A percentile compares a stretch with the other conserved stretches of the same genome.
Conservation (phyloP, 2,797 vertebrate genomes). For the Phataginus tricuspis region DNA sequence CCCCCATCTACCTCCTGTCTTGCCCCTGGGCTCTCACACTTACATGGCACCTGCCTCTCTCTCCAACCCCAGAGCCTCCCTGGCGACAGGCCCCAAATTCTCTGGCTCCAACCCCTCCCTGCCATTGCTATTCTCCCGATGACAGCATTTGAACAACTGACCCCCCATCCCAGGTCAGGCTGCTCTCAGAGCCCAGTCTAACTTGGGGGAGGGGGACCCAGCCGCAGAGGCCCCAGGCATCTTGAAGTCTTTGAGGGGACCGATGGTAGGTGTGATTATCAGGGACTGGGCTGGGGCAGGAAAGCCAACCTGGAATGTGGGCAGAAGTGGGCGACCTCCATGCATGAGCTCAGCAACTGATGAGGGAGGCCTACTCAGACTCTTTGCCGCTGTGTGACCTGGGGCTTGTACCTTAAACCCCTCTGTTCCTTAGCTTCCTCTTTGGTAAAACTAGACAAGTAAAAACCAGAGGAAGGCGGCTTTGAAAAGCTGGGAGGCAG, state of each 20-base stretch:
- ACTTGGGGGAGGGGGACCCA: background rate
- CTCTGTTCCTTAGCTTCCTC: background rate
- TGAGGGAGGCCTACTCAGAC: background rate
- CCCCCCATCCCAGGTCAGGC: background rate
- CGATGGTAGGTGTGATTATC: background rate
- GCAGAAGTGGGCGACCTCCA: background rate
- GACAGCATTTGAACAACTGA: background rate
- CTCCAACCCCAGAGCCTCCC: background rate
- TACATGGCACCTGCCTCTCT: background rate
- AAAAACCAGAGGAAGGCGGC: background rate
- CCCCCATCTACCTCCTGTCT: too few species aligned
- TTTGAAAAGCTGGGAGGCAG: background rate
- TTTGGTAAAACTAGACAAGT: background rate
- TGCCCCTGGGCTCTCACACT: background rate
- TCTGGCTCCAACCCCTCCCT: background rate
- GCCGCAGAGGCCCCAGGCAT: background rate
- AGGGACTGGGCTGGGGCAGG: background rate
- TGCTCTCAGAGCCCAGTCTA: background rate
- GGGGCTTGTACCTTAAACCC: background rate
- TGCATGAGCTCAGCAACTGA: background rate
- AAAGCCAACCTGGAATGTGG: background rate
- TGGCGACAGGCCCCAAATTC: background rate
- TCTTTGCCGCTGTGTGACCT: background rate
- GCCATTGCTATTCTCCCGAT: background rate
- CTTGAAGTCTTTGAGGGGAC: background rate